phyloP scores from a whole-genome alignment of 2,888 invertebrate genomes.

The Mythimna vitellina region DNA sequence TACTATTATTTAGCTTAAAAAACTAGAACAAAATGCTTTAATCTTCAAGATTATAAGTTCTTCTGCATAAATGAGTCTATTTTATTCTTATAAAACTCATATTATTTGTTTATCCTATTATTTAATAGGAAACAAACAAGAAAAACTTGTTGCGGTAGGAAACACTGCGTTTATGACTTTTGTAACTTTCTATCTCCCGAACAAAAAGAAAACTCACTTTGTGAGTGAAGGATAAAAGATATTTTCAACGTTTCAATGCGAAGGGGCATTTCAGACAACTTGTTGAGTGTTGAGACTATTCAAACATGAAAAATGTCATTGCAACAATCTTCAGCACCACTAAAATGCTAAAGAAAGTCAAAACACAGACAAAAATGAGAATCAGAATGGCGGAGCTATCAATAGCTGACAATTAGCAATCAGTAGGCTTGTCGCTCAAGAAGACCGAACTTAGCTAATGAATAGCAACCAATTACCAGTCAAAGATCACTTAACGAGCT shows the following conservation, averaged over 20 bases:
- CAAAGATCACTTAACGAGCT: slow-evolving; percentile 22
- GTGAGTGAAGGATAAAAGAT: neutral
- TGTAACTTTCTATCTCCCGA: neutral
- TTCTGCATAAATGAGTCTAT: neutral
- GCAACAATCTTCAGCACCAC: too few species aligned
- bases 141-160: neutral
- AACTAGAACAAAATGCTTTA: neutral
- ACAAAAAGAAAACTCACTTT: neutral
- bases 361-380: slow-evolving; percentile 23
- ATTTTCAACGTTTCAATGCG: too few species aligned
- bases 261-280: neutral
- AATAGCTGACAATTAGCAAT: slow-evolving; percentile 32
- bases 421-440: slow-evolving; percentile 23
- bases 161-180: neutral
- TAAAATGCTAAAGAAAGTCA: neutral
- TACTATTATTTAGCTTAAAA: neutral
- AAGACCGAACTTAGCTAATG: slow-evolving; percentile 50
- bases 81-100: too few species aligned
- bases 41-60: neutral
- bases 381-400: neutral
- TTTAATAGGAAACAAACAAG: neutral
- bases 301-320: neutral
- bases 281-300: neutral
- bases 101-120: too few species aligned
- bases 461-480: slow-evolving; percentile 44